Evolutionary conservation across 2,113 vertebrate genomes (phyloP), one percentile per base, ranked within the genome.

Genomic region (Pollimyrus isidori): DNA sequence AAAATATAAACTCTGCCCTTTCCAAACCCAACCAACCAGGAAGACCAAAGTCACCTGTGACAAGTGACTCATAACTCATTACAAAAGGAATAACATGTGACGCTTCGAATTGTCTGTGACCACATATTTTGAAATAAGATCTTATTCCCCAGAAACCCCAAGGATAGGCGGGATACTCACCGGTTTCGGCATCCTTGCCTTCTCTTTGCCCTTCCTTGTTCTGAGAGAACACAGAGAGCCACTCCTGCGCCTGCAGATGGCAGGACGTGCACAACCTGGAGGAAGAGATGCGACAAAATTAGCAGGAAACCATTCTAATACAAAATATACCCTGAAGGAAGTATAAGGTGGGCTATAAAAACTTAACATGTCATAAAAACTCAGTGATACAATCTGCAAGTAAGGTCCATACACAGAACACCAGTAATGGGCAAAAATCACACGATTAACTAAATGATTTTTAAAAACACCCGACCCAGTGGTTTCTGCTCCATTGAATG

Each of bases 181-280:
- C 90, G 95, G 95, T 95, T 96, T 96, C 46, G 95, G 95, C 95
- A 96, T 96, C 89, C 94, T 94, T 62, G 91, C 91, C 90, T 93
- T 93, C 92, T 93, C 92, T 94, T 92, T 91, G 92, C 91, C 90
- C 91, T 87, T 89, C 90, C 89, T 69, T 91, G 82, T 80, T 91
- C 91, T 91, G 90, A 91, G 90, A 90, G 92, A 92, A 94, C 90
- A 93, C 90, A 89, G 88, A 91, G 65, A 88, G 50, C 21, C 73
- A 23, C 90, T 91, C 89, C 88, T 92, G 90, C 45, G 91, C 92
- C 91, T 92, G 88, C 90, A 90, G 93, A 93, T 50, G 53, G 90
- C 90, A 89, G 19, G 90, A 86, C 89, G 69, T 87, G 52, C 39
- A 62, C 56, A 62, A 92, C 90, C 94, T 93, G 91, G 87, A 93